phyloP scores from a whole-genome alignment of 1,140 invertebrate genomes.

The Rhagoletis pomonella region DNA sequence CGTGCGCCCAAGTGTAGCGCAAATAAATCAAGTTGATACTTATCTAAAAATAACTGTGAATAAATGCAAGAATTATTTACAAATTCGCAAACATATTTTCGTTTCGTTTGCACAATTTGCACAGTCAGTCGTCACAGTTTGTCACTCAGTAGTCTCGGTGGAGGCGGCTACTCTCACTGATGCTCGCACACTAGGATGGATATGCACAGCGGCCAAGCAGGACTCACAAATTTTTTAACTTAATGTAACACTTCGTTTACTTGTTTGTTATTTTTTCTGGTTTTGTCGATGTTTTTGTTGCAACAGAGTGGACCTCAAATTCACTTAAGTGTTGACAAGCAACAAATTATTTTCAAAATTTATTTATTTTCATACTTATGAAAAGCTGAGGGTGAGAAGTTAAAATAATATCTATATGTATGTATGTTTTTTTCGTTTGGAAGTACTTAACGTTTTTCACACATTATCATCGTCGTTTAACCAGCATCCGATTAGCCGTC shows the following conservation, averaged over 20 bases:
- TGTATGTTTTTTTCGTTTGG: too few relatives aligned
- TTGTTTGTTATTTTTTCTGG: background rate
- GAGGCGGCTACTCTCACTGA: background rate
- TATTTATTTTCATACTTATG: background rate
- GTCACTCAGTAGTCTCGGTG: background rate
- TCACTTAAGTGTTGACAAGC: background rate
- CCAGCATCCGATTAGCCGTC: too few relatives aligned
- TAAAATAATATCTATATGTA: too few relatives aligned
- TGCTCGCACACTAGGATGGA: too few relatives aligned
- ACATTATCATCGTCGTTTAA: too few relatives aligned
- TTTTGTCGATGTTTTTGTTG: background rate
- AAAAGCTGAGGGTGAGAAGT: background rate
- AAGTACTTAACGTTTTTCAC: too few relatives aligned
- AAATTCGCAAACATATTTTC: slow-evolving; percentile 73
- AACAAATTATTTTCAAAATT: slow-evolving; percentile 4
- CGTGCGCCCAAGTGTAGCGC: slow-evolving; percentile 61
- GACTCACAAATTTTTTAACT: background rate
- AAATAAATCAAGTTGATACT: slow-evolving; percentile 73
- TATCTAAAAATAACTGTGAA: slow-evolving; percentile 68
- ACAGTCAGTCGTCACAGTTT: slow-evolving; percentile 14
- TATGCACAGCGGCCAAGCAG: background rate
- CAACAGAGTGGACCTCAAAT: background rate
- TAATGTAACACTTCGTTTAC: background rate
- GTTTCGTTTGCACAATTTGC: slow-evolving; percentile 27
- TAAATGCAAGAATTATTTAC: slow-evolving; percentile 69